Evolutionary conservation across 2,797 vertebrate species (phyloP).

Genomic region (Pangasius larnaudii): DNA sequence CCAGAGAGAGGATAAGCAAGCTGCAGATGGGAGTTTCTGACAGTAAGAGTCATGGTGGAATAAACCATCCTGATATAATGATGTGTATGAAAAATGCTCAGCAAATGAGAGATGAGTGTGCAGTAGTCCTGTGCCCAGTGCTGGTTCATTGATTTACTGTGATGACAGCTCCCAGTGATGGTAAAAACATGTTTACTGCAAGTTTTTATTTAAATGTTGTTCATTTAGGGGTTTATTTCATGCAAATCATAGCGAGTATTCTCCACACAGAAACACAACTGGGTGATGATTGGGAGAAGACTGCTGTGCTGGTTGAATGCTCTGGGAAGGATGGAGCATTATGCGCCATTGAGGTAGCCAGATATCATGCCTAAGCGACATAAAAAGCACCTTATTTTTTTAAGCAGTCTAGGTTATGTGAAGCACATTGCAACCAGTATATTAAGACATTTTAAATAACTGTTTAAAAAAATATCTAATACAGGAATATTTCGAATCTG

Average conservation of each 20-base stretch:
- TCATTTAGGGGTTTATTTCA: neutral
- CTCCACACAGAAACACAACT: neutral
- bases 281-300: neutral
- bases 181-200: neutral
- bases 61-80: conserved; percentile 19
- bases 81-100: neutral
- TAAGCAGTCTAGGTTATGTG: neutral
- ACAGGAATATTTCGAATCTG: neutral
- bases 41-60: conserved; percentile 1
- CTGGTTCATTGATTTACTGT: neutral
- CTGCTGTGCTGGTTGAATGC: neutral
- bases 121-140: neutral
- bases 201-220: neutral
- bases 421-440: neutral
- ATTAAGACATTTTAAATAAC: neutral
- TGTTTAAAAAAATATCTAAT: neutral
- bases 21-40: neutral
- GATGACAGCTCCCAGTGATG: neutral
- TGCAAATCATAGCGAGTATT: neutral
- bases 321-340: neutral
- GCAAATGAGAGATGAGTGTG: conserved; percentile 3
- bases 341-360: neutral
- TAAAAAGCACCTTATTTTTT: neutral
- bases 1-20: conserved; percentile 5
- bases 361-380: neutral